Evolutionary conservation across 2,113 vertebrate genomes (phyloP), one percentile per base, ranked within the genome.

Genomic region (Trichechus manatus): DNA sequence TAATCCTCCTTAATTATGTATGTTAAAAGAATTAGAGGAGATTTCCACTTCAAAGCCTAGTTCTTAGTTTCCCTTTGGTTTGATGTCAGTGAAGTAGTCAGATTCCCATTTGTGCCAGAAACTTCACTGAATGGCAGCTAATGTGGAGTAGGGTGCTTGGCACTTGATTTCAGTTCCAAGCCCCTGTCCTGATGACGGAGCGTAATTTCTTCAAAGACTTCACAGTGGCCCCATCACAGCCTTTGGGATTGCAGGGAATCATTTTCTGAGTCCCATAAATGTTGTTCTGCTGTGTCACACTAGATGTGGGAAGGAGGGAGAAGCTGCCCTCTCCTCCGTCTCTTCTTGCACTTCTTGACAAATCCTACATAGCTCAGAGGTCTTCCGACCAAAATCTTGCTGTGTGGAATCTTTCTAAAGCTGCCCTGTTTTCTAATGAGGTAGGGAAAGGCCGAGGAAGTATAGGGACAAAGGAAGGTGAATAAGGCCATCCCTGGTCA

Each of bases 151-250:
- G 47, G 59, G n/a, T 53, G n/a, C 31, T 64, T 36, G 83, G 25
- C 75, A 81, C 86, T 68, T 39, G 39, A 47, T 84, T 81, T 88
- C 84, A 77, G 63, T 91, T 97, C 63, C 85, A 83, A 82, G 88
- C 19, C 77, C 89, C 80, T 47, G 72, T 22, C 11, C 86, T 53
- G n/a, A 39, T 79, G 79, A 78, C 53, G 9, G 36, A 85, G 47
- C 50, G 74, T 83, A 44, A 86, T 93, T 93, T 74, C 93, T 96
- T 97, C 61, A 72, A 90, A 92, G 94, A n/a, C 81, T 92, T 83
- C 42, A 33, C 59, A 68, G 66, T 22, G 42, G 63, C 68, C 20
- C 25, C 53, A 89, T 79, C 70, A 66, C n/a, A 94, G 50, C n/a
- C 66, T 82, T 39, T 61, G 17, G 91, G 44, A 87, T 29, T 44